Percentiles rank a stretch among this genome's conserved stretches.
These are phyloP conservation scores for Euzetes globulus DNA, from an alignment of 2,888 invertebrate genomes.

Conservation along the genomic window DNA sequence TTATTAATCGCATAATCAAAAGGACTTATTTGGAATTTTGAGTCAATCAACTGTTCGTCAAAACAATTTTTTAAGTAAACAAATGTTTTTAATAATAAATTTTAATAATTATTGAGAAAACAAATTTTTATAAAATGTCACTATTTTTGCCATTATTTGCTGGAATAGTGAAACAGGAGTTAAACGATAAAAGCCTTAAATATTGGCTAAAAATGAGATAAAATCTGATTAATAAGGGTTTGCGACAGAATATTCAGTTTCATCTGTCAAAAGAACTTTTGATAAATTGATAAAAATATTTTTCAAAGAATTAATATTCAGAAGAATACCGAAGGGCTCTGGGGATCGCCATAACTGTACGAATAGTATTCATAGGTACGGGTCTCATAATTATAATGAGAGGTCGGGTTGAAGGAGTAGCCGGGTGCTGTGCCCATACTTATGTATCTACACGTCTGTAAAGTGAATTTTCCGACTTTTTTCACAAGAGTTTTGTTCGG, in stretches of 20 bases:
- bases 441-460: conserved; percentile 31
- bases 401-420: background rate
- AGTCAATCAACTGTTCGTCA: too few relatives aligned
- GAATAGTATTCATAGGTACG: conserved; percentile 8
- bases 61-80: background rate
- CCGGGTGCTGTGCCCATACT: background rate
- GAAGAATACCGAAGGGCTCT: conserved; percentile 1
- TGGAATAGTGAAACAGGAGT: background rate
- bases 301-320: background rate
- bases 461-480: conserved; percentile 30
- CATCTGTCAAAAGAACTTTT: background rate
- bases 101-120: too few relatives aligned
- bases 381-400: conserved; percentile 19
- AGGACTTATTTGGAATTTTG: background rate
- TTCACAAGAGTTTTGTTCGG: conserved; percentile 19
- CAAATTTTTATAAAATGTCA: too few relatives aligned
- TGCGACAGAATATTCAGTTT: background rate
- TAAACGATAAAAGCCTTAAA: background rate
- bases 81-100: background rate
- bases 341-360: background rate
- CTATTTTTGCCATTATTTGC: background rate
- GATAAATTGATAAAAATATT: background rate
- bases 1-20: background rate
- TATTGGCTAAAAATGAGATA: background rate
- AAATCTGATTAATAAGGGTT: background rate